Percentiles rank a stretch among this genome's conserved stretches.
phyloP scores from a whole-genome alignment of 2,888 invertebrate species.

The Brassicogethes aeneus region DNA sequence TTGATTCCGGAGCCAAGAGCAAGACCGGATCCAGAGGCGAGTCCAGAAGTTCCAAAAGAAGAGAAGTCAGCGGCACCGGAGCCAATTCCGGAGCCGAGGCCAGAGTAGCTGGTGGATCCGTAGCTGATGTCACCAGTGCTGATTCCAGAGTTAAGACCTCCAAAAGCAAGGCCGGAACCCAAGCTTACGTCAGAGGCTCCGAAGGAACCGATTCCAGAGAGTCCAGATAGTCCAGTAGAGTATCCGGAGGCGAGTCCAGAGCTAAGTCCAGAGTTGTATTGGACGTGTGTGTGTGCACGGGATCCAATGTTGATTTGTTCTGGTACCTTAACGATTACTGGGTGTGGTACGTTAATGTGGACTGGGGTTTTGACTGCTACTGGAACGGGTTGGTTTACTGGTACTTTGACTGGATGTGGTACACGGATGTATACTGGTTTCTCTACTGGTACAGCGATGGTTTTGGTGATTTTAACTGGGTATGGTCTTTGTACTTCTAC shows the following conservation, averaged over 20 bases:
- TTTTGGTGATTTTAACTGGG: conserved; percentile 23
- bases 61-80: conserved; percentile 2
- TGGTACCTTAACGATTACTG: conserved; percentile 24
- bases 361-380: conserved; percentile 24
- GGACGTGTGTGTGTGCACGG: conserved; percentile 1
- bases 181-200: neutral
- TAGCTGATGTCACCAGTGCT: conserved; percentile 3
- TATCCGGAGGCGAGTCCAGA: conserved; percentile 1
- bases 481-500: conserved; percentile 26
- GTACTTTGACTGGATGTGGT: conserved; percentile 20
- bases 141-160: conserved; percentile 2
- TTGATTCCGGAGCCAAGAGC: conserved; percentile 4
- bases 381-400: conserved; percentile 23
- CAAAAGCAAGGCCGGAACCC: neutral
- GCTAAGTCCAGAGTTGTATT: neutral
- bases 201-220: neutral
- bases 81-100: conserved; percentile 3
- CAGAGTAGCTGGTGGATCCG: conserved; percentile 2
- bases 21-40: neutral
- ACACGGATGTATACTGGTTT: conserved; percentile 22
- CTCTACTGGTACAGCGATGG: conserved; percentile 21
- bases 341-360: conserved; percentile 22
- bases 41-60: conserved; percentile 4
- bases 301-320: conserved; percentile 10
- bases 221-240: conserved; percentile 5